Evolutionary conservation across 1,140 invertebrate species (phyloP), one percentile per base, ranked within the genome.

Genomic region (Psix sp.): DNA sequence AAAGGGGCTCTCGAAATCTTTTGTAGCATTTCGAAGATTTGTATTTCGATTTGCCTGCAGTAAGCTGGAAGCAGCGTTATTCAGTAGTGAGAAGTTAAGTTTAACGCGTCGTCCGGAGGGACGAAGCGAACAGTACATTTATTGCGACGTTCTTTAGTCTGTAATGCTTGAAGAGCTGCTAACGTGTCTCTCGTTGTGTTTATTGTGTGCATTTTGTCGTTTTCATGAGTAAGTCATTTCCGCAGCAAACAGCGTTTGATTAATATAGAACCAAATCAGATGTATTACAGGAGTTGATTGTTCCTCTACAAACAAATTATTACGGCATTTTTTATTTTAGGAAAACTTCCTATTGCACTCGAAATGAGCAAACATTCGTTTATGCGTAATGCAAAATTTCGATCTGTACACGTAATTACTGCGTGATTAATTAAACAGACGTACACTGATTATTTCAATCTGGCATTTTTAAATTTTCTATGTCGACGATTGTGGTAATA

Each of bases 81-180:
- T 43, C 85, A 80, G 6, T 83, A 77, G 43, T 84, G 83, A 54
- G 80, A 83, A 20, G 82, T 84, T 0, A 80, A 76, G 46, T 84
- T 83, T 74, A 78, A 80, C 18, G 81, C 74, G 5, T 63, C 52
- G 17, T 84, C 77, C 31, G 67, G 24, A 3, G 82, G 82, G 31
- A 86, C 80, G 7, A 85, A 63, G 38, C 83, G 84, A 46, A 81
- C 39, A 46, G 60, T 78, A 1, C 73, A 74, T 43, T 78, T 76
- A 24, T 60, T 67, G 68, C 38, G 73, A 76, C 82, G 78, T 26
- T 73, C 75, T 57, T 78, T 62, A 24, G 81, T 79, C n/a, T 79
- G 78, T 24, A 85, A 52, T 3, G 74, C 77, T 40, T 70, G 67
- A n/a, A 86, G 52, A 4, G 78, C 80, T 21, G 84, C 82, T 52